phyloP scores from a whole-genome alignment of 2,888 invertebrate genomes.

The Cistogaster globosa region DNA sequence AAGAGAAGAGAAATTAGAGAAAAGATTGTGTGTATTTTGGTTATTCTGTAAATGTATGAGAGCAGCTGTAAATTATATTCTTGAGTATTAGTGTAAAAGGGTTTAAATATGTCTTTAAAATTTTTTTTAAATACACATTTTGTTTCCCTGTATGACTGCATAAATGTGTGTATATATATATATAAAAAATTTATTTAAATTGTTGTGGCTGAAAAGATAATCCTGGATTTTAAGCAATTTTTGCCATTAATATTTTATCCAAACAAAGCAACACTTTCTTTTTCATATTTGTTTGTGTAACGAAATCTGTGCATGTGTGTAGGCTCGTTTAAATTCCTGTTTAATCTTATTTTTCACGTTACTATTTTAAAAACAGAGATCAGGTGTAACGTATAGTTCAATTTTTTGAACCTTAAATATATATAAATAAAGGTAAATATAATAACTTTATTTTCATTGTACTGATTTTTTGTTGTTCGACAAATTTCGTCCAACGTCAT shows the following conservation, averaged over 20 bases:
- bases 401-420: no score
- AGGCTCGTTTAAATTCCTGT: slow-evolving; percentile 25
- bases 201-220: no score
- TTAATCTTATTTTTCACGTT: neutral
- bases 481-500: no score
- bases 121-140: slow-evolving; percentile 22
- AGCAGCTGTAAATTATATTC: slow-evolving; percentile 49
- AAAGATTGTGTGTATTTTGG: slow-evolving; percentile 8
- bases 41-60: slow-evolving; percentile 2
- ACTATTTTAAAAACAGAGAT: neutral
- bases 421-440: no score
- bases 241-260: slow-evolving; percentile 34
- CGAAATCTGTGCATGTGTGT: slow-evolving; percentile 63
- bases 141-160: neutral
- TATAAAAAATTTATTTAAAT: slow-evolving; percentile 20
- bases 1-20: neutral
- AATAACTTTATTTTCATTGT: no score
- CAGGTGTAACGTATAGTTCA: neutral
- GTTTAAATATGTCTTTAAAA: slow-evolving; percentile 56
- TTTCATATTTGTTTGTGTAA: slow-evolving; percentile 12
- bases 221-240: slow-evolving; percentile 44
- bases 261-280: neutral
- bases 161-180: neutral
- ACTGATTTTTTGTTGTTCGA: no score
- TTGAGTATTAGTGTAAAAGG: slow-evolving; percentile 14